phyloP scores from a whole-genome alignment of 2,797 vertebrate genomes.

The Megalops cyprinoides region DNA sequence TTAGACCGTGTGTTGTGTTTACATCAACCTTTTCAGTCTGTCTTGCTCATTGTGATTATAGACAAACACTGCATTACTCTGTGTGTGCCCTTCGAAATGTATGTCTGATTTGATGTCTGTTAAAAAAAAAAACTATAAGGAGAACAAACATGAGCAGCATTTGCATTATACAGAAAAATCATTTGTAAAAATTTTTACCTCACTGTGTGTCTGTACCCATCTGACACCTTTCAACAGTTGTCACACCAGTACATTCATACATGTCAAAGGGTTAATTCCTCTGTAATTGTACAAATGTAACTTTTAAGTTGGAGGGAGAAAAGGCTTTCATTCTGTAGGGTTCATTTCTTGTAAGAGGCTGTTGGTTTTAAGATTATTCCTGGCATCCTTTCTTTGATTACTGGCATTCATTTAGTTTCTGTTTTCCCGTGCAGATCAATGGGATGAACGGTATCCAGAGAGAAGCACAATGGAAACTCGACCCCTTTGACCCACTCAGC shows the following conservation, averaged over 20 bases:
- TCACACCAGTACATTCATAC: no score
- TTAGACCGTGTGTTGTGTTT: not conserved
- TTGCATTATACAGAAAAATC: not conserved
- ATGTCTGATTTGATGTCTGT: not conserved
- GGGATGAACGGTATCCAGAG: conserved; percentile 72
- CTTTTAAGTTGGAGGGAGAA: no score
- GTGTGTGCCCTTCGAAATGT: not conserved
- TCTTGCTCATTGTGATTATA: not conserved
- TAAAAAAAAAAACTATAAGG: not conserved
- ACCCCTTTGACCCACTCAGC: conserved; percentile 81
- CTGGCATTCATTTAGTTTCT: conserved; percentile 32
- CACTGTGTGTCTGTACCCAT: not conserved
- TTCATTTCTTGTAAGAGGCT: no score
- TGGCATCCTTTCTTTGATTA: not conserved
- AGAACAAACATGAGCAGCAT: not conserved
- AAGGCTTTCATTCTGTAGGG: not conserved
- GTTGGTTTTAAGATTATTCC: no score
- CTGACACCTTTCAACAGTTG: not conserved
- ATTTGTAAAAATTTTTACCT: not conserved
- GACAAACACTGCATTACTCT: not conserved
- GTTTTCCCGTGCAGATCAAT: conserved; percentile 65
- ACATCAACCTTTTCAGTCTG: no score
- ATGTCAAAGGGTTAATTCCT: not conserved
- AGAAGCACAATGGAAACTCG: conserved; percentile 80
- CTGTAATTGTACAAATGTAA: no score